Conservation (phyloP, 2,113 vertebrate genomes). For the Myrmophylax atrothorax region DNA sequence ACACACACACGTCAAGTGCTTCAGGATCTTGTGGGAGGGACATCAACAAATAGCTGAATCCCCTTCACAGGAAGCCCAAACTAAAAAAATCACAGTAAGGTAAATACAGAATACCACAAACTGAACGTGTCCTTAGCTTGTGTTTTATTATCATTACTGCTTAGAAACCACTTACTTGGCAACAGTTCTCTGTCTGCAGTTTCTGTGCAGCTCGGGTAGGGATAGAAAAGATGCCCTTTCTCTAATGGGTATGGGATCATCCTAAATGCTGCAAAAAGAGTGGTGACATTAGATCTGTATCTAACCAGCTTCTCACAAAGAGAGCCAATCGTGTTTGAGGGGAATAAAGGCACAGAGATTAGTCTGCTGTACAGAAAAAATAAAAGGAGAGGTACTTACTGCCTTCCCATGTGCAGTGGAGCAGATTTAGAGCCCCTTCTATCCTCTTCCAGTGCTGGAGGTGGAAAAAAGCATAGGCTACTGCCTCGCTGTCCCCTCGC, state of each 20-base stretch:
- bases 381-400: constrained; percentile 81
- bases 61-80: not conserved
- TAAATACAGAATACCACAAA: constrained; percentile 38
- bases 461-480: constrained; percentile 98
- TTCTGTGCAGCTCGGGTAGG: constrained; percentile 97
- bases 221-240: constrained; percentile 98
- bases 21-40: not conserved
- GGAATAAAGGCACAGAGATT: not conserved
- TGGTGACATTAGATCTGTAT: not conserved
- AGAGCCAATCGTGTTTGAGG: not conserved
- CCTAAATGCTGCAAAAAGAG: constrained; percentile 86
- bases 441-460: constrained; percentile 99
- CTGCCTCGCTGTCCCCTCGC: constrained; percentile 96
- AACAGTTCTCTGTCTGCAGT: constrained; percentile 96
- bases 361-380: not conserved
- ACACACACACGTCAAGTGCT: not conserved
- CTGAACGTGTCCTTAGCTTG: not conserved
- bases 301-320: not conserved
- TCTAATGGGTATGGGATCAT: constrained; percentile 98
- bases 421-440: constrained; percentile 94
- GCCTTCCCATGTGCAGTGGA: constrained; percentile 99
- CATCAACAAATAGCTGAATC: constrained; percentile 25
- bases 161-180: constrained; percentile 87
- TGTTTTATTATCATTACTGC: constrained; percentile 57
- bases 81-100: constrained; percentile 17